A percentile compares a stretch with the other conserved stretches of the same genome.
Evolutionary conservation across 2,113 vertebrate species (phyloP).

Genomic region (Ciconia boyciana): DNA sequence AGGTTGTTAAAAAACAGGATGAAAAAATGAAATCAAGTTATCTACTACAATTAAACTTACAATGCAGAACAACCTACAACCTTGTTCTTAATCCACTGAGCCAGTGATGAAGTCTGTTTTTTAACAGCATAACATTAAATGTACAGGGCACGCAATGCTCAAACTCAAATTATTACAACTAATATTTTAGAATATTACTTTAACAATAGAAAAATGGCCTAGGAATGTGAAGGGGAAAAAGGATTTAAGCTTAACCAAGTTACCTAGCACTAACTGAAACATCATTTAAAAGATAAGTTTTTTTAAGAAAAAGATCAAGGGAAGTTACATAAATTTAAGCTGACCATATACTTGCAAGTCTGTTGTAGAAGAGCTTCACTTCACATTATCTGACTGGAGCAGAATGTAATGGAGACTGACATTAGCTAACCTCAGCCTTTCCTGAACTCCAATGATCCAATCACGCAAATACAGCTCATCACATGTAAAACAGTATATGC

Average conservation of each 20-base stretch:
- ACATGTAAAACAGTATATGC: neutral
- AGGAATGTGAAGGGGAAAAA: neutral
- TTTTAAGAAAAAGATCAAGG: neutral
- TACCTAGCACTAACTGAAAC: neutral
- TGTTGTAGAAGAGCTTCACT: neutral
- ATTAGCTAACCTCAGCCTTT: neutral
- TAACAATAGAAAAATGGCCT: neutral
- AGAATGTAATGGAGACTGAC: neutral
- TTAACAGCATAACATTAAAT: neutral
- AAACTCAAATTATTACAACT: neutral
- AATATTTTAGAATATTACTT: neutral
- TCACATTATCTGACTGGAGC: neutral
- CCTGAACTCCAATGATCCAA: neutral
- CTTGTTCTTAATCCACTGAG: neutral
- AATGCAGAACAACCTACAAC: neutral
- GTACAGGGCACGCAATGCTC: neutral
- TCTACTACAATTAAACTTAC: neutral
- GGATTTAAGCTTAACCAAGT: neutral
- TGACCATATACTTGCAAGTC: neutral
- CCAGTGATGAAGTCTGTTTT: neutral
- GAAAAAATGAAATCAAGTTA: neutral
- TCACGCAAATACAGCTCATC: neutral
- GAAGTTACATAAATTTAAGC: neutral
- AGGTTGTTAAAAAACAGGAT: neutral
- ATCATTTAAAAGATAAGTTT: neutral